phyloP scores from a whole-genome alignment of 2,888 invertebrate species.

The Xestoiulus laeticollis region DNA sequence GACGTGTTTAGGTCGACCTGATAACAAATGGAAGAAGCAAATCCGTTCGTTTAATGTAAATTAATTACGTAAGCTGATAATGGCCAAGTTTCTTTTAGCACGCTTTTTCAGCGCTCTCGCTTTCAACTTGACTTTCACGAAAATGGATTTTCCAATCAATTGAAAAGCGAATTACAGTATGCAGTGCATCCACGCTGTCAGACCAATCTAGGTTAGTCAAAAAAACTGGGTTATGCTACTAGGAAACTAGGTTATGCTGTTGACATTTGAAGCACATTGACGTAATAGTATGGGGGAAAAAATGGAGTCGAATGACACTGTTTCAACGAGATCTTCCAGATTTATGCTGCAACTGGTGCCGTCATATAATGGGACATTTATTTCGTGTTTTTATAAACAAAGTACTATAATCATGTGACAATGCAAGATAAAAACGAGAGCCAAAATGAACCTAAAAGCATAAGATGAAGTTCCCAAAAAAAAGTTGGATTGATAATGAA shows the following conservation, averaged over 20 bases:
- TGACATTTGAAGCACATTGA: not conserved
- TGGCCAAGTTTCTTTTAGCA: not conserved
- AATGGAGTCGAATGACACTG: not conserved
- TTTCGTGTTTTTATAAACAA: not conserved
- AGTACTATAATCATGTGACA: not conserved
- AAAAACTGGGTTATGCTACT: slow-evolving; percentile 18
- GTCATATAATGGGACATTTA: not conserved
- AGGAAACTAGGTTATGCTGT: slow-evolving; percentile 14
- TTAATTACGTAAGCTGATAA: slow-evolving; percentile 36
- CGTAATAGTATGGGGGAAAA: not conserved
- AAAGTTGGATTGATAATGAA: not conserved
- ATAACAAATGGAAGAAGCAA: not conserved
- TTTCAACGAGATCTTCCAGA: not conserved
- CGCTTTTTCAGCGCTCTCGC: not conserved
- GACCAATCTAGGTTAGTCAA: not conserved
- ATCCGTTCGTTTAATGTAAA: slow-evolving; percentile 30
- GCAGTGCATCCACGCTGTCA: not conserved
- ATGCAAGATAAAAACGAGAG: not conserved
- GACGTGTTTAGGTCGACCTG: not conserved
- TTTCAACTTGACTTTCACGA: not conserved
- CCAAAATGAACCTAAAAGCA: not conserved
- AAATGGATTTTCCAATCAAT: slow-evolving; percentile 41
- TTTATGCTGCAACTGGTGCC: not conserved
- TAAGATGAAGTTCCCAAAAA: not conserved
- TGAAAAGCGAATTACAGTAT: slow-evolving; percentile 1